Conservation (phyloP, 2,797 vertebrate genomes). For the Poeciliopsis infans region DNA sequence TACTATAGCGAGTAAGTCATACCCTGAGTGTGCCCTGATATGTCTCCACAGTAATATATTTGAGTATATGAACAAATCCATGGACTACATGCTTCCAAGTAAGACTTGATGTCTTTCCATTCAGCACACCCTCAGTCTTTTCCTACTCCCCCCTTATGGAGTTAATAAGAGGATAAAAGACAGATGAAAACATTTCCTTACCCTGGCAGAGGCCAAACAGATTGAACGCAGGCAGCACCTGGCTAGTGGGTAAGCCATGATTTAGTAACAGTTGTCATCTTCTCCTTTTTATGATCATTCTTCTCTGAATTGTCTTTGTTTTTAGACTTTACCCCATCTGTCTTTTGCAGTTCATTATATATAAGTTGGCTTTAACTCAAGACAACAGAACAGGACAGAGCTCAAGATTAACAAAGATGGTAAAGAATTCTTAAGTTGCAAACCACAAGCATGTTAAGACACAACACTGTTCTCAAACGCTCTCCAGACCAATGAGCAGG, state of each 20-base stretch:
- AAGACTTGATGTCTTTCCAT: conserved; percentile 3
- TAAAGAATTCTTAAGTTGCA: neutral
- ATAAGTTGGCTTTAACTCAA: neutral
- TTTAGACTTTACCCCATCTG: neutral
- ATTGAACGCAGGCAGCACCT: conserved; percentile 67
- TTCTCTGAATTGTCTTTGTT: neutral
- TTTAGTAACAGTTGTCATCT: conserved; percentile 58
- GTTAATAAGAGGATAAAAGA: conserved; percentile 70
- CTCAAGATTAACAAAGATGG: neutral
- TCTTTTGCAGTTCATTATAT: neutral
- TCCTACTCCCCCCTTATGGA: conserved; percentile 31
- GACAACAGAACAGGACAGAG: neutral
- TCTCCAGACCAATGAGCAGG: conserved; percentile 45
- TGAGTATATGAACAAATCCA: neutral
- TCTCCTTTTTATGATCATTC: conserved; percentile 15
- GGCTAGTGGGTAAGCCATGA: conserved; percentile 35
- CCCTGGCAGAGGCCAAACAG: conserved; percentile 74
- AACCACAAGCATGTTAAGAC: conserved; percentile 12
- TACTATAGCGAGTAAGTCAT: too few species aligned
- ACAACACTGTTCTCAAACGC: conserved; percentile 33
- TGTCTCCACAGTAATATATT: neutral
- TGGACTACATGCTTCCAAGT: neutral
- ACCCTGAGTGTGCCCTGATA: neutral
- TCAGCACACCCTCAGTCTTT: conserved; percentile 23
- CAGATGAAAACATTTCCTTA: conserved; percentile 89